A percentile compares a stretch with the other conserved stretches of the same genome.
These are phyloP conservation scores for Araneus ventricosus DNA, from an alignment of 1,140 invertebrate genomes.

Conservation along the genomic window DNA sequence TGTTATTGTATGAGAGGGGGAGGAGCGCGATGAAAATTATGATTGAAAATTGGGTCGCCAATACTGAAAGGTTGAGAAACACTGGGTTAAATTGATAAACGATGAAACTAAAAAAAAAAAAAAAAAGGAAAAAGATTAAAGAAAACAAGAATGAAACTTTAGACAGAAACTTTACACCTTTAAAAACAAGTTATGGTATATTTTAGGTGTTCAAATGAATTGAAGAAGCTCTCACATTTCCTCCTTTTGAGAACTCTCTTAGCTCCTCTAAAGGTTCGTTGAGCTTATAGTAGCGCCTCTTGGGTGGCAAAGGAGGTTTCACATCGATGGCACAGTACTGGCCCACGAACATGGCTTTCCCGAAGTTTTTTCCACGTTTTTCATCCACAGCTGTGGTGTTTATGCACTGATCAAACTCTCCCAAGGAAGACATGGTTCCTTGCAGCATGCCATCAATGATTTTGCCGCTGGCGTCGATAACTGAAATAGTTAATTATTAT, in stretches of 20 bases:
- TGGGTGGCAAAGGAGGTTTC: conserved; percentile 52
- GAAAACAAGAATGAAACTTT: background rate
- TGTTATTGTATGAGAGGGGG: too few species aligned
- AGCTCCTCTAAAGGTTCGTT: conserved; percentile 40
- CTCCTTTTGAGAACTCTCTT: conserved; percentile 49
- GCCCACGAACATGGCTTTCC: conserved; percentile 43
- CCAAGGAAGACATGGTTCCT: conserved; percentile 64
- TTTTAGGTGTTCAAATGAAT: background rate
- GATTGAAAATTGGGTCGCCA: too few species aligned
- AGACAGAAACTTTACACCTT: background rate
- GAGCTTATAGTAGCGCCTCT: conserved; percentile 31
- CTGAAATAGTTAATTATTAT: conserved; percentile 27
- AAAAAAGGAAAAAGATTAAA: background rate
- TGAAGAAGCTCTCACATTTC: conserved; percentile 26
- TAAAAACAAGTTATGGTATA: background rate
- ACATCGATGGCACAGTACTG: conserved; percentile 56
- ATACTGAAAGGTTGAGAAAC: too few species aligned
- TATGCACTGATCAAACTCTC: conserved; percentile 73
- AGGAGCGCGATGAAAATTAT: too few species aligned
- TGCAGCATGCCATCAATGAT: conserved; percentile 57
- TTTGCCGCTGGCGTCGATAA: conserved; percentile 70
- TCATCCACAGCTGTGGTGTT: conserved; percentile 20
- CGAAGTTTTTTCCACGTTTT: background rate
- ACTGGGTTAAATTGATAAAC: too few species aligned
- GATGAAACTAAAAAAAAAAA: too few species aligned